Percentiles rank a stretch among this genome's conserved stretches.
phyloP scores from a whole-genome alignment of 1,140 invertebrate species.

The Eriosoma lanigerum region DNA sequence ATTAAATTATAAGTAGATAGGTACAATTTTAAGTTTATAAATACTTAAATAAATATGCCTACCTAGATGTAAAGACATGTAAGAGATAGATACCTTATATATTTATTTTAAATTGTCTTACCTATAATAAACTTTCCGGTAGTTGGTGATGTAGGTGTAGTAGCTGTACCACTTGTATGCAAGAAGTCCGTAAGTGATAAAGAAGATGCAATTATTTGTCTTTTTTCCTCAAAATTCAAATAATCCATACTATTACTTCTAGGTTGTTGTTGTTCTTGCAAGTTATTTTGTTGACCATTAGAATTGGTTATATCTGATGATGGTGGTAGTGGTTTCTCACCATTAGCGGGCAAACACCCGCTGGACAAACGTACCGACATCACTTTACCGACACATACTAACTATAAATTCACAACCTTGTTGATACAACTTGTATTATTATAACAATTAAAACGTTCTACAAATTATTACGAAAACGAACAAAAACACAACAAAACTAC shows the following conservation, averaged over 20 bases:
- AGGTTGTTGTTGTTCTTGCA: conserved; percentile 41
- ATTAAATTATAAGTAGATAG: too few species aligned
- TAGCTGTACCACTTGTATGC: conserved; percentile 57
- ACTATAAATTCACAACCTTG: conserved; percentile 40
- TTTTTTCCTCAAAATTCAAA: conserved; percentile 86
- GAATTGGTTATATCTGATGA: conserved; percentile 16
- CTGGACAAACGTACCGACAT: conserved; percentile 46
- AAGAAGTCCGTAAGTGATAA: conserved; percentile 82
- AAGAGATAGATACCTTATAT: too few species aligned
- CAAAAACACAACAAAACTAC: conserved; percentile 21
- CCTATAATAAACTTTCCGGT: conserved; percentile 54
- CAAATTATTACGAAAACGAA: neutral
- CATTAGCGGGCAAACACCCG: conserved; percentile 47
- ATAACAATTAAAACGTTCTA: neutral
- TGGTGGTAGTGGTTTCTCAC: conserved; percentile 28
- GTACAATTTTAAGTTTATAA: too few species aligned
- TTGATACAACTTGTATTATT: neutral
- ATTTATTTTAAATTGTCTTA: neutral
- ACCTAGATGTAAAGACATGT: too few species aligned
- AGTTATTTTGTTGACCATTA: conserved; percentile 20
- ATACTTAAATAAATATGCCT: too few species aligned
- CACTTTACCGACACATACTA: conserved; percentile 41
- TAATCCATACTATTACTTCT: conserved; percentile 84
- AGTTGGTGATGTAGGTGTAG: conserved; percentile 56
- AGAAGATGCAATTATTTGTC: conserved; percentile 83